Evolutionary conservation across 2,113 vertebrate genomes (phyloP).

Genomic region (Ictalurus furcatus): DNA sequence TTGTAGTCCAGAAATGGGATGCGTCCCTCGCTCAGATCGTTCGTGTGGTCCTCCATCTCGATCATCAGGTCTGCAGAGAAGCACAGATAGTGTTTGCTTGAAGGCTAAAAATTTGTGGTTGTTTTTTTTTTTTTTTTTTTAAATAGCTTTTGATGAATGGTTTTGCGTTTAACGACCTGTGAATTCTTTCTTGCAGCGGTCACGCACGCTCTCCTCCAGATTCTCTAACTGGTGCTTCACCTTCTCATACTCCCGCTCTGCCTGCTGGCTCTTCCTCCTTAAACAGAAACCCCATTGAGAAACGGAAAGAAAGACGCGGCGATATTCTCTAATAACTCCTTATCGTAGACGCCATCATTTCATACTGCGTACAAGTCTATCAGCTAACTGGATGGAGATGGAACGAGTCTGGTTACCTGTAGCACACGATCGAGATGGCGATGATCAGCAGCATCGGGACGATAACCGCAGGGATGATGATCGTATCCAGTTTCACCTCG

Average conservation of each 20-base stretch:
- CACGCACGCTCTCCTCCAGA: constrained; percentile 93
- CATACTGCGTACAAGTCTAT: background rate
- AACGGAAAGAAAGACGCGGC: too few species aligned
- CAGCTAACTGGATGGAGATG: background rate
- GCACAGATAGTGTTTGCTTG: background rate
- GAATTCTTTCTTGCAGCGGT: constrained; percentile 96
- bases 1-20: constrained; percentile 96
- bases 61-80: constrained; percentile 89
- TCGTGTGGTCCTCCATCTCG: constrained; percentile 97
- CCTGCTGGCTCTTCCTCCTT: constrained; percentile 96
- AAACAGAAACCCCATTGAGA: background rate
- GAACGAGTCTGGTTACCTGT: constrained; percentile 76
- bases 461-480: constrained; percentile 90
- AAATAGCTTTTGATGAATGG: background rate
- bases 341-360: background rate
- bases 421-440: constrained; percentile 85
- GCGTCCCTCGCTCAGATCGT: constrained; percentile 87
- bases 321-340: background rate
- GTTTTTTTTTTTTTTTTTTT: background rate
- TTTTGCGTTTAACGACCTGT: constrained; percentile 45
- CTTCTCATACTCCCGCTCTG: constrained; percentile 95
- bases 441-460: constrained; percentile 92
- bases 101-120: background rate
- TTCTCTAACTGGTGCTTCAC: constrained; percentile 94
- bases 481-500: constrained; percentile 76